Base-by-base conservation (phyloP, 2,888 invertebrate species). In the Dioctria linearis region DNA sequence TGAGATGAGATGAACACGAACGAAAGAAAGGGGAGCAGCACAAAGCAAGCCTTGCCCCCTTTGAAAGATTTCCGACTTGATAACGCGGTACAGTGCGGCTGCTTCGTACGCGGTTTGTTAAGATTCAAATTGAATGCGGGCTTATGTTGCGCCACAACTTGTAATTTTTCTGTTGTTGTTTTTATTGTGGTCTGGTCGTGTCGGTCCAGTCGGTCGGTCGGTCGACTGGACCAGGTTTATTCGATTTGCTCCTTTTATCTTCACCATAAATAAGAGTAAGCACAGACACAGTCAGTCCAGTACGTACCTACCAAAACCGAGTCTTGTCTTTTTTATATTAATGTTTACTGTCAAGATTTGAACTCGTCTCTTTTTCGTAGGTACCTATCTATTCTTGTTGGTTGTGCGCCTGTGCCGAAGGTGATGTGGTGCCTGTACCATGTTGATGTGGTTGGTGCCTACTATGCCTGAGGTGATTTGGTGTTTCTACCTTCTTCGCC, bases 61-160 rank as follows among this genome's bases (percentile, higher is more conserved):
- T 88, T 88, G 86, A 86, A 85, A 88, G 88, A 88, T 88, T 85
- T 88, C 88, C 88, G 88, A 87, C 88, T 83, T 85, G 88, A 88
- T 88, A 88, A 88, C 85, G 84, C 76, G 82, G 25, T 25, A 25
- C 82, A 80, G 82, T n/a, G n/a, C 82, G 81, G 83, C 83, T 83
- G 83, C 82, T 82, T 81, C 83, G 57, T 83, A 83, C 83, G 82
- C 76, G 63, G 76, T 76, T 76, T 76, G 63, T 61, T 63, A 63
- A 76, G 63, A 76, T 76, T 76, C 76, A 76, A 76, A 76, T 76
- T 63, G 76, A 51, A 76, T 49, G 25, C 25, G 63, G 76, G 63
- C 76, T 76, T 63, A 63, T 76, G 76, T 75, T 75, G 73, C 73
- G 73, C 73, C 59, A 25, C 25, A 75, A 59, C 73, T 75, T 43